A percentile compares a stretch with the other conserved stretches of the same genome.
These are phyloP conservation scores for Chiloscyllium punctatum DNA, from an alignment of 2,797 vertebrate species.

Conservation along the genomic window DNA sequence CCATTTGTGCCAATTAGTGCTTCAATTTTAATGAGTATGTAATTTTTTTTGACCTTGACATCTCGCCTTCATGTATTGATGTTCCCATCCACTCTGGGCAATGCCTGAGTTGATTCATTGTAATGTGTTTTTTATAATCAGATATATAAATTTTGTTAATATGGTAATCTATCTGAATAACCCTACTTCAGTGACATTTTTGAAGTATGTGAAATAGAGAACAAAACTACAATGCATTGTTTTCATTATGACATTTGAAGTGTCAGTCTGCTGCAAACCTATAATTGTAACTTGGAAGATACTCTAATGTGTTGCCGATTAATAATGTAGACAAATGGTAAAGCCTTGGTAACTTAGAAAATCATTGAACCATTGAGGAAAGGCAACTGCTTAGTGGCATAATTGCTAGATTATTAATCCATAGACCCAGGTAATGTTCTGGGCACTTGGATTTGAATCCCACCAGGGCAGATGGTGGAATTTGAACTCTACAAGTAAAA, in stretches of 20 bases:
- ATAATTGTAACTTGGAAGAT: background rate
- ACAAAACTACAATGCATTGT: background rate
- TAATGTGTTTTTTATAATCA: background rate
- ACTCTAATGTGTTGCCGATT: background rate
- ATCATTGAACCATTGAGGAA: background rate
- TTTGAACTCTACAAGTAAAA: no score
- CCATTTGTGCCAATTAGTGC: background rate
- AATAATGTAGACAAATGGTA: background rate
- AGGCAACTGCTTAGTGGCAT: no score
- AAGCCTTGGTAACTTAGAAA: background rate
- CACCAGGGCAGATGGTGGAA: no score
- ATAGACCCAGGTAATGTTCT: no score
- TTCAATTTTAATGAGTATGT: background rate
- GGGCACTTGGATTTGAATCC: no score
- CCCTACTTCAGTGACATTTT: background rate
- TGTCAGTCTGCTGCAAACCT: background rate
- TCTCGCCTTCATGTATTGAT: background rate
- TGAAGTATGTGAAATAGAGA: background rate
- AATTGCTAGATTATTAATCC: no score
- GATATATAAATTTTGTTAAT: background rate
- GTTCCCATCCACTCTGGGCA: background rate
- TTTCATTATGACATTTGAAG: background rate
- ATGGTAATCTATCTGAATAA: background rate
- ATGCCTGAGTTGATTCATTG: background rate
- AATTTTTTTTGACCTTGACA: background rate